Conservation (phyloP, 2,113 vertebrate species). For the Bufo gargarizans region DNA sequence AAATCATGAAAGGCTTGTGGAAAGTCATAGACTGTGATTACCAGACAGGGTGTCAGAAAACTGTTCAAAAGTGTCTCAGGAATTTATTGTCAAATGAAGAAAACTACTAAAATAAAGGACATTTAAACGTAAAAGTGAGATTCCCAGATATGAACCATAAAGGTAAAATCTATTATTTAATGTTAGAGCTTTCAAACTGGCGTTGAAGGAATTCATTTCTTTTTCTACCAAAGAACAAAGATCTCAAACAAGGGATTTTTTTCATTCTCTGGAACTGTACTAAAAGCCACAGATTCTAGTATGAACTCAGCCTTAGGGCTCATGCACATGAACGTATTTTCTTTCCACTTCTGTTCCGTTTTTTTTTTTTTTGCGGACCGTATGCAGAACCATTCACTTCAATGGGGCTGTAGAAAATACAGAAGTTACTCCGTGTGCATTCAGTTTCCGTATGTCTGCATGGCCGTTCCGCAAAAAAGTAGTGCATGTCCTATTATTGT, state of each 20-base stretch:
- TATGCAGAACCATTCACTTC: too few species aligned
- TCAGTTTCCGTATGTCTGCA: too few species aligned
- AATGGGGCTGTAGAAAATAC: too few species aligned
- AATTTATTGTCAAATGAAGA: constrained; percentile 11
- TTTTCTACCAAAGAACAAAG: background rate
- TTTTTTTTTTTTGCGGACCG: too few species aligned
- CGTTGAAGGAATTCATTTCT: background rate
- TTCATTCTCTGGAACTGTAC: too few species aligned
- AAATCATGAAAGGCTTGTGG: background rate
- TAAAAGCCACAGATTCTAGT: too few species aligned
- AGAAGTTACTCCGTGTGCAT: too few species aligned
- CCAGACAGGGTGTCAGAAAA: background rate
- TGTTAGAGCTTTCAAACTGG: background rate
- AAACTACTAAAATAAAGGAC: background rate
- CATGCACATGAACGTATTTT: too few species aligned
- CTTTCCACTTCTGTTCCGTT: too few species aligned
- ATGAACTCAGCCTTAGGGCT: too few species aligned
- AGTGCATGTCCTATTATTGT: too few species aligned
- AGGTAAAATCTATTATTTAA: background rate
- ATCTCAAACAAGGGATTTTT: background rate
- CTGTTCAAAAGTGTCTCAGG: background rate
- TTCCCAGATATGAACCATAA: background rate
- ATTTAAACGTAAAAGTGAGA: background rate
- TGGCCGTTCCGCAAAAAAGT: too few species aligned
- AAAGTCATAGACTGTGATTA: background rate